Percentiles rank a stretch among this genome's conserved stretches.
phyloP scores from a whole-genome alignment of 2,113 vertebrate genomes.

The Oenanthe melanoleuca region DNA sequence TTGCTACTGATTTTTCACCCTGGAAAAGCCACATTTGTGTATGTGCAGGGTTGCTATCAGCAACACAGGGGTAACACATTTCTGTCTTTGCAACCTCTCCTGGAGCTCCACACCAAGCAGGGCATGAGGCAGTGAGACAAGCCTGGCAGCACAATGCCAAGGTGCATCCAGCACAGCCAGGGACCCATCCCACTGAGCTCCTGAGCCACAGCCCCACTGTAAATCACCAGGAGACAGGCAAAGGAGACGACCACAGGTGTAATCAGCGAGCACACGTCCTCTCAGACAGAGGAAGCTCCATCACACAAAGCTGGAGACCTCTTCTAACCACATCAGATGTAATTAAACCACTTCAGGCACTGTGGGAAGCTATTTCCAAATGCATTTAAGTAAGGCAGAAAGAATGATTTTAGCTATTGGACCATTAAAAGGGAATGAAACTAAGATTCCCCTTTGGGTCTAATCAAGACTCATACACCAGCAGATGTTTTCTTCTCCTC shows the following conservation, averaged over 20 bases:
- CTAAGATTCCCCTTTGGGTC: conserved; percentile 14
- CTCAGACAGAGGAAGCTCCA: neutral
- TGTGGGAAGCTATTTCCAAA: conserved; percentile 36
- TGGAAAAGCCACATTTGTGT: neutral
- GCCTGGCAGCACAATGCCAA: neutral
- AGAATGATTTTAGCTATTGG: conserved; percentile 3
- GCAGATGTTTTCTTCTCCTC: conserved; percentile 17
- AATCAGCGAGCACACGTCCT: rapidly evolving
- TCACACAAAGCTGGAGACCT: neutral
- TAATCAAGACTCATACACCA: conserved; percentile 13
- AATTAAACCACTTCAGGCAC: conserved; percentile 47
- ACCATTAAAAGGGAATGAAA: conserved; percentile 24
- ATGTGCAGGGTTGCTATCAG: neutral
- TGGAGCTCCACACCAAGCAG: neutral
- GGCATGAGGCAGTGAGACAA: rapidly evolving
- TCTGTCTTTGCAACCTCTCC: neutral
- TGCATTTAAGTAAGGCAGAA: neutral
- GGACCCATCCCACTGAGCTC: neutral
- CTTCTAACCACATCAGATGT: neutral
- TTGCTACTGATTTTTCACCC: neutral
- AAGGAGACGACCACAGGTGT: neutral
- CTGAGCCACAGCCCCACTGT: rapidly evolving
- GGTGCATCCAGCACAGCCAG: neutral
- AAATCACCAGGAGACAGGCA: neutral
- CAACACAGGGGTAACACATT: rapidly evolving